phyloP scores from a whole-genome alignment of 2,797 vertebrate genomes.

The Arnoldichthys spilopterus region DNA sequence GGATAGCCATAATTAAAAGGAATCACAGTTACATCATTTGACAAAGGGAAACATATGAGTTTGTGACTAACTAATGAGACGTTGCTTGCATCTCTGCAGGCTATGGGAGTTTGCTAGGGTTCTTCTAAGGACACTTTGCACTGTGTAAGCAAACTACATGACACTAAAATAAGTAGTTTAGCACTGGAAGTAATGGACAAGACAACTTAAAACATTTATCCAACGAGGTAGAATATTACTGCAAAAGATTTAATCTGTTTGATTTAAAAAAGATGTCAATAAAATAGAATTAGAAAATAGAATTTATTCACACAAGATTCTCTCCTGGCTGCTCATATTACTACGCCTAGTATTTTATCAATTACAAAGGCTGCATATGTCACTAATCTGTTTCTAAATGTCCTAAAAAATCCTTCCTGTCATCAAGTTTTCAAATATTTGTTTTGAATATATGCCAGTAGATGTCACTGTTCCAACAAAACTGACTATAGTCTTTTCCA shows the following conservation, averaged over 20 bases:
- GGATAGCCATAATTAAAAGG: conserved; percentile 58
- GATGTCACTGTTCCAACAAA: conserved; percentile 80
- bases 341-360: neutral
- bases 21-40: conserved; percentile 50
- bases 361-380: neutral
- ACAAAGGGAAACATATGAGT: conserved; percentile 51
- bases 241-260: neutral
- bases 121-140: neutral
- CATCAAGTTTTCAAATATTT: conserved; percentile 12
- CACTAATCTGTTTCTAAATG: neutral
- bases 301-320: too few relatives aligned
- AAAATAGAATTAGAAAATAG: too few relatives aligned
- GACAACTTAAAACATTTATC: neutral
- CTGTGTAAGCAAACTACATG: neutral
- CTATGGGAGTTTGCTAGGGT: neutral
- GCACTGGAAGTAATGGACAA: too few relatives aligned
- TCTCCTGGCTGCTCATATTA: neutral
- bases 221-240: neutral
- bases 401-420: neutral
- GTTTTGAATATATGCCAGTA: conserved; percentile 65
- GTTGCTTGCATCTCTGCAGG: conserved; percentile 16
- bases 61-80: conserved; percentile 23
- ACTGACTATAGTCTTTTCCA: conserved; percentile 6
- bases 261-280: too few relatives aligned
- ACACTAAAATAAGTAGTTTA: neutral